These are phyloP conservation scores for Sebastes umbrosus DNA, from an alignment of 2,797 vertebrate species.

Conservation along the genomic window DNA sequence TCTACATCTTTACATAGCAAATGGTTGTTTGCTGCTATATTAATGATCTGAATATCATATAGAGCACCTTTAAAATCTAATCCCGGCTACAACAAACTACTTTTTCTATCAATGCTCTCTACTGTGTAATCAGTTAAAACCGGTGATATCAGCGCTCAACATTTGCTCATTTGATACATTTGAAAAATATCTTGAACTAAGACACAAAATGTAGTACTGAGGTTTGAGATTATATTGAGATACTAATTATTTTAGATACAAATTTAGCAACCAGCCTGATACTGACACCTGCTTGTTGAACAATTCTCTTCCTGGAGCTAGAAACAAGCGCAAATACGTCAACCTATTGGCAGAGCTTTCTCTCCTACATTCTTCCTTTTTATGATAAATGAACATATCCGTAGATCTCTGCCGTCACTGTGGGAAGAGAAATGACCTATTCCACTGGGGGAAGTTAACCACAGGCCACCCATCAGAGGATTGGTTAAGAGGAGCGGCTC, in stretches of 20 bases:
- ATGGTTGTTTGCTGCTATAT: too few species aligned
- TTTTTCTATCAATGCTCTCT: background rate
- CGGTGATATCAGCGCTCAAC: background rate
- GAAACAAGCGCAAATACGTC: background rate
- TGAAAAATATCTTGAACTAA: background rate
- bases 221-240: background rate
- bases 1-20: too few species aligned
- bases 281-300: background rate
- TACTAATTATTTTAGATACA: rapidly evolving
- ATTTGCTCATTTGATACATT: background rate
- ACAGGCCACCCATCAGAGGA: constrained; percentile 41
- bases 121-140: background rate
- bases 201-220: too few species aligned
- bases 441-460: constrained; percentile 56
- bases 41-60: too few species aligned
- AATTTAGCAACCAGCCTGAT: background rate
- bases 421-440: constrained; percentile 39
- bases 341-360: background rate
- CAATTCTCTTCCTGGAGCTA: background rate
- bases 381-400: constrained; percentile 5
- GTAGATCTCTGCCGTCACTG: constrained; percentile 20
- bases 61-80: background rate
- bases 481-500: constrained; percentile 46
- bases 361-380: background rate
- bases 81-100: background rate